Conservation (phyloP, 2,888 invertebrate genomes). For the Cephus pulcher region DNA sequence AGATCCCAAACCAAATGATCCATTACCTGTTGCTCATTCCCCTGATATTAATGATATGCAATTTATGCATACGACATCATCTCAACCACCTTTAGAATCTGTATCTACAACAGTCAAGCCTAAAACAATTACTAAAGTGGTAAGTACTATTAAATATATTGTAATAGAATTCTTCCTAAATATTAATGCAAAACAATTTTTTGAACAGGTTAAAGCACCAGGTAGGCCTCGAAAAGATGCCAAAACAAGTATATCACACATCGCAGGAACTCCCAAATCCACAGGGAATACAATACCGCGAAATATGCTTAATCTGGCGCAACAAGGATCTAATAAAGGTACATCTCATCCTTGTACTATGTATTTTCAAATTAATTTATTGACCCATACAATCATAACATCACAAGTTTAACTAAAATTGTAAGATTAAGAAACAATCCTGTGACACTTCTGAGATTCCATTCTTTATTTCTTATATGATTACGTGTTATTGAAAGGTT, state of each 20-base stretch:
- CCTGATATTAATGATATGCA: constrained; percentile 47
- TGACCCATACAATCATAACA: constrained; percentile 5
- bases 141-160: not conserved
- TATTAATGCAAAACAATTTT: not conserved
- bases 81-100: constrained; percentile 1
- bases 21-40: constrained; percentile 49
- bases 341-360: constrained; percentile 28
- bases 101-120: not conserved
- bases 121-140: not conserved
- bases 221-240: constrained; percentile 28
- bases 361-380: constrained; percentile 21
- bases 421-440: too few species aligned
- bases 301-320: constrained; percentile 26
- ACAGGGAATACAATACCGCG: constrained; percentile 27
- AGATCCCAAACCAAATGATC: constrained; percentile 70
- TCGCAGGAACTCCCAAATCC: constrained; percentile 30
- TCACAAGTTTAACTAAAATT: not conserved
- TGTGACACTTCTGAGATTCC: not conserved
- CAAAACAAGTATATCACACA: constrained; percentile 3
- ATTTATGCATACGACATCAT: constrained; percentile 25
- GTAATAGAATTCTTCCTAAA: not conserved
- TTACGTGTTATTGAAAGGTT: not conserved
- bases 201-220: constrained; percentile 17
- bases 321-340: constrained; percentile 36
- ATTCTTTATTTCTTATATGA: not conserved